Evolutionary conservation across 2,888 invertebrate genomes (phyloP), one percentile per base, ranked within the genome.

Genomic region (Heterodera filipjevi): DNA sequence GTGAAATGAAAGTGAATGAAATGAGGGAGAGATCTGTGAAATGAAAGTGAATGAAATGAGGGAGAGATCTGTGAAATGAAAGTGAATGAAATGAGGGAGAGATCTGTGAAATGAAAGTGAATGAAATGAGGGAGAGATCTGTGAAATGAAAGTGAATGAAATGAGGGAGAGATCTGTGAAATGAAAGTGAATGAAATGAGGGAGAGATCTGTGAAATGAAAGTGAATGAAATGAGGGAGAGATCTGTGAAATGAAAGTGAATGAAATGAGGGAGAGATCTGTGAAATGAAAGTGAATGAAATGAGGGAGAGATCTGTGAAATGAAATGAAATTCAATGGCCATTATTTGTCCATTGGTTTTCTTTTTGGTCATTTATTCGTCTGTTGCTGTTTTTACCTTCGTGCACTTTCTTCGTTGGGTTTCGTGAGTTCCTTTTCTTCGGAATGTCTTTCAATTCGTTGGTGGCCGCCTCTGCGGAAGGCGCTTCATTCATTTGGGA

Each of bases 91-190:
- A n/a, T n/a, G n/a, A 3, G 14, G 49, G 16, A 49, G 3, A 3
- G 49, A 14, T 49, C 49, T 16, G 8, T 49, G 16, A 49, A 49
- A 14, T 14, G 49, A 2, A 49, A 39, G 39, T 39, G 12, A 39
- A 39, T n/a, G n/a, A n/a, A n/a, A n/a, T n/a, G 33, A 78, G 76
- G 64, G 79, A 66, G 3, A 49, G 49, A 30, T 79, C 79, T 68
- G 39, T 19, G 33, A 5, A 64, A 12, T 10, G 39, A 49, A 27
- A n/a, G 19, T 44, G 46, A 30, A 32, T 12, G 49, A 49, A 49
- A 49, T 3, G 19, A 49, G 16, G 16, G 16, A 19, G 14, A 19
- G 14, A 49, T 16, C 3, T 14, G 49, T 49, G 14, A 14, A 14
- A 49, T 19, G n/a, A n/a, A n/a, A n/a, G n/a, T n/a, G n/a, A n/a